Percentiles rank a stretch among this genome's conserved stretches.
Conservation (phyloP, 2,113 vertebrate species). For the Limanda limanda region DNA sequence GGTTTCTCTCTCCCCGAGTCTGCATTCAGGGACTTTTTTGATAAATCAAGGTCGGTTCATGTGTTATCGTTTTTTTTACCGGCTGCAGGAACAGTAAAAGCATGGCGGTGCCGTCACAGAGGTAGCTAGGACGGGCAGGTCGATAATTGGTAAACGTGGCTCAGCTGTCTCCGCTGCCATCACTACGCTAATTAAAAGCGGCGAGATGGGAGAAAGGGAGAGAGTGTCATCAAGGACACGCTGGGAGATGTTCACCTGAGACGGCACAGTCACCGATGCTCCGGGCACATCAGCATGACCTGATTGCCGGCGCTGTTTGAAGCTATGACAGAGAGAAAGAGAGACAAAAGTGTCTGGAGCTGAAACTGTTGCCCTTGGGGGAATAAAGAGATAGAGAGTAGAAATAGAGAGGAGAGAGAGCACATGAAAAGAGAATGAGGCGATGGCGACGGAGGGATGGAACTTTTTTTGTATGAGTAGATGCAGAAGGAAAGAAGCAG, state of each 20-base stretch:
- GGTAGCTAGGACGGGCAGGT: constrained; percentile 5
- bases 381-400: constrained; percentile 47
- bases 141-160: constrained; percentile 62
- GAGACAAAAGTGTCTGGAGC: constrained; percentile 65
- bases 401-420: constrained; percentile 44
- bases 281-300: constrained; percentile 68
- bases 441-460: neutral
- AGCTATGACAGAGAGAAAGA: constrained; percentile 64
- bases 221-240: constrained; percentile 77
- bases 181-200: constrained; percentile 69
- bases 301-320: constrained; percentile 71
- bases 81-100: constrained; percentile 40
- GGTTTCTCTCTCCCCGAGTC: neutral
- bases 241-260: constrained; percentile 79
- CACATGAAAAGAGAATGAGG: neutral
- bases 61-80: constrained; percentile 12
- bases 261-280: constrained; percentile 67
- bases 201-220: constrained; percentile 68
- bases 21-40: constrained; percentile 25
- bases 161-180: constrained; percentile 53
- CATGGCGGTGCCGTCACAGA: neutral
- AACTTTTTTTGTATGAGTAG: neutral
- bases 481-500: neutral
- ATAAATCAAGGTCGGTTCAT: constrained; percentile 31
- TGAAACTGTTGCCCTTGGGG: constrained; percentile 65